phyloP scores from a whole-genome alignment of 2,888 invertebrate species.

The Adineta ricciae region DNA sequence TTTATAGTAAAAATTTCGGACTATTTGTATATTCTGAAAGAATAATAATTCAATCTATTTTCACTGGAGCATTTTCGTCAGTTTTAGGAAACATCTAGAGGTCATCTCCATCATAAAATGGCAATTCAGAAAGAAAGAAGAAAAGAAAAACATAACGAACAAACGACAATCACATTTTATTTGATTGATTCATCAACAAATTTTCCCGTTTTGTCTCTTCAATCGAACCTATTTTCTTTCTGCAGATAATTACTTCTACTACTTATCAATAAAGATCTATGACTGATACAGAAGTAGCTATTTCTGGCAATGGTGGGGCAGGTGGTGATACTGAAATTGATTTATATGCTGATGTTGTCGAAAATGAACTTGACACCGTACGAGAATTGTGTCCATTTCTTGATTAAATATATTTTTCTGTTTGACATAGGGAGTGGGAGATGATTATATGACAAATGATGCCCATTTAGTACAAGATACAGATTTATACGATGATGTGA shows the following conservation, averaged over 20 bases:
- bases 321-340: constrained; percentile 28
- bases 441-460: background rate
- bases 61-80: too few species aligned
- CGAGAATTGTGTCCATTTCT: background rate
- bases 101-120: background rate
- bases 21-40: too few species aligned
- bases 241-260: background rate
- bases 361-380: constrained; percentile 23
- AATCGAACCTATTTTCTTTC: background rate
- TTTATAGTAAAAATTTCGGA: too few species aligned
- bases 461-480: background rate
- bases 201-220: background rate
- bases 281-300: background rate
- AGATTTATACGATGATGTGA: constrained; percentile 21
- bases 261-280: background rate
- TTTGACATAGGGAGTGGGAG: background rate
- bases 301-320: background rate
- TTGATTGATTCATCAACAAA: background rate
- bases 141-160: background rate
- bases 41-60: too few species aligned
- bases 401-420: background rate
- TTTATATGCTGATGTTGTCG: constrained; percentile 32
- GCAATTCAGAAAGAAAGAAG: background rate
- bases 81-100: background rate
- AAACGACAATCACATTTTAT: background rate